These are phyloP conservation scores for Dendrolimus pini DNA, from an alignment of 2,888 invertebrate genomes.

Conservation along the genomic window DNA sequence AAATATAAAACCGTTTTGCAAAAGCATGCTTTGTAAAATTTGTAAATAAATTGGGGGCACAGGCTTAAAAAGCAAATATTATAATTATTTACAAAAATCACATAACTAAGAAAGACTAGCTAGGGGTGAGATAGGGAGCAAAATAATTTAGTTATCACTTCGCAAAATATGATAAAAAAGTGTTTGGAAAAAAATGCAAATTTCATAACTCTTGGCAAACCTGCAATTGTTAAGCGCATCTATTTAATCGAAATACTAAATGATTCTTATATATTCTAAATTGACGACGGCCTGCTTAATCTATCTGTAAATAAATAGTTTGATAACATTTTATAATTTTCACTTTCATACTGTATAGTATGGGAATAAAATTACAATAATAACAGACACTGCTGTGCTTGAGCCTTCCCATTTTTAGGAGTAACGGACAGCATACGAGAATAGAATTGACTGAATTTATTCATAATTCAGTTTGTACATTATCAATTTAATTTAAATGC, in stretches of 20 bases:
- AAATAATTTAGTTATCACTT: conserved; percentile 33
- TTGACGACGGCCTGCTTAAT: conserved; percentile 26
- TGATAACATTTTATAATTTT: conserved; percentile 12
- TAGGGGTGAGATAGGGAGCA: conserved; percentile 36
- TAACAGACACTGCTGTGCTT: no score
- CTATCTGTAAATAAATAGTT: conserved; percentile 38
- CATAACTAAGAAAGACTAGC: not conserved
- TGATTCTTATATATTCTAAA: conserved; percentile 25
- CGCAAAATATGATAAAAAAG: conserved; percentile 36
- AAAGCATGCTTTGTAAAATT: no score
- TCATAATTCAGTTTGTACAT: no score
- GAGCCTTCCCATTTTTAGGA: no score
- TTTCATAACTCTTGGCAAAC: conserved; percentile 75
- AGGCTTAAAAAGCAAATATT: no score
- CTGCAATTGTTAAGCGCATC: conserved; percentile 73
- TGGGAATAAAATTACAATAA: conserved; percentile 8
- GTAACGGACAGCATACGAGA: no score
- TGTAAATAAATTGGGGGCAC: no score
- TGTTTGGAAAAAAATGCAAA: conserved; percentile 72
- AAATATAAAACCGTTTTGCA: no score
- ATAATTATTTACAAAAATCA: no score
- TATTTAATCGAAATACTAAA: conserved; percentile 19
- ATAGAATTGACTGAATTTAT: no score
- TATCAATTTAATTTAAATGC: no score
- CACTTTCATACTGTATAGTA: not conserved